Base-by-base conservation (phyloP, 2,113 vertebrate genomes). In the Corythornis madagascariensis region DNA sequence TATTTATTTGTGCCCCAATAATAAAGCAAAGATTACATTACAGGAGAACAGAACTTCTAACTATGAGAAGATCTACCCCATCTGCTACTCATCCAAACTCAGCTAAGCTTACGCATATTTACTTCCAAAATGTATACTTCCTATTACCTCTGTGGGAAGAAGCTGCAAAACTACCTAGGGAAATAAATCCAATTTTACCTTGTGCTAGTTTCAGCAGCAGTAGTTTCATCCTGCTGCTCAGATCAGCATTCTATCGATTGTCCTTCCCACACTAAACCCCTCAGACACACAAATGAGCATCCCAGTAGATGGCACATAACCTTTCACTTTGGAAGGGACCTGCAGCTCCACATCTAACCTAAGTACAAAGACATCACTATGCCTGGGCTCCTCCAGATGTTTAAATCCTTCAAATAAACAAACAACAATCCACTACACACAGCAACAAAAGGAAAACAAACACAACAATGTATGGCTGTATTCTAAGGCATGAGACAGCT, bases 401-500 rank as follows among this genome's bases (percentile, higher is more conserved):
- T 90, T 63, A 61, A 89, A 70, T 47, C 84, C 31, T 53, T 76
- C 89, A 76, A 55, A 83, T 57, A 81, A 90, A 86, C 2, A 1
- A 72, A 90, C 77, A 95, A 87, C 76, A 84, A 82, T 71, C 22
- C 48, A 56, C 50, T 64, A 43, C 28, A 88, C 25, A 83, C 25
- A 55, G 56, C 60, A 87, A n/a, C 66, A 52, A 74, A 79, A 79
- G 47, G 52, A 89, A 95, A 93, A 89, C 42, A 87, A 84, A 92
- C 53, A 66, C 59, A 86, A 76, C 53, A 70, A 67, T 70, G 16
- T 66, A 79, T 24, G 4, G 40, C 50, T 43, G n/a, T 76, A 76
- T 85, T 89, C 87, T 89, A 85, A 91, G 52, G 50, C 71, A 83
- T 16, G 45, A 94, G 63, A 67, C 52, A 66, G 56, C 53, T 92